Evolutionary conservation across 92 coral and sea anemone species (phyloP), one percentile per base, ranked within the genome.

Genomic region (Heteractis magnifica): DNA sequence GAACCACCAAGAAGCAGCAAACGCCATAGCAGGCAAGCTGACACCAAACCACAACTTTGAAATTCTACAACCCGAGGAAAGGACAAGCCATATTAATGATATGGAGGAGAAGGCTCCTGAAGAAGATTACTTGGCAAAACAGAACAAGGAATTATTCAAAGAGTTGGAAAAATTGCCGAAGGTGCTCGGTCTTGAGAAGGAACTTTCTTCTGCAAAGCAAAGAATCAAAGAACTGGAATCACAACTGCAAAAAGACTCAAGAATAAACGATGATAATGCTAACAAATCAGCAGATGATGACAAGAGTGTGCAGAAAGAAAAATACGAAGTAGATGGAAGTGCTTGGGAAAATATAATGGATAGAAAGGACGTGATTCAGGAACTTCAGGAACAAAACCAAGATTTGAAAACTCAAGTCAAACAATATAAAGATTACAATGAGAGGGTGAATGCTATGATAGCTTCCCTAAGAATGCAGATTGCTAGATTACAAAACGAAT

Each of bases 401-500:
- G 76, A 86, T 44, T 71, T 92, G 4, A 92, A 90, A 70, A 83
- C 79, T 74, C 76, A 87, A 65, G 81, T 87, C 16, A 83, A 90
- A 12, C 82, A 81, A 34, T 77, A 87, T 20, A 90, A 75, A 70
- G 77, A 92, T 13, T 85, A 84, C 71, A 90, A 87, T 50, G 87
- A 83, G 23, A 77, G 87, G 70, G 85, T 85, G 68, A 80, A 90
- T 81, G 58, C 86, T 3, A 62, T 87, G 72, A 44, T 92, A 20
- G 77, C 80, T 18, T 80, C 90, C 49, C 82, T 92, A 52, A 82
- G 95, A 56, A 71, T 77, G 83, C 88, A 86, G 82, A 83, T 90
- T 70, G 80, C 87, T 48, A 65, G 81, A 56, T 84, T 85, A 71
- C 89, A 87, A 72, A 90, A 86, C 20, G 93, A 92, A 56, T 71